phyloP scores from a whole-genome alignment of 2,113 vertebrate genomes.

The Myrmecobius fasciatus region DNA sequence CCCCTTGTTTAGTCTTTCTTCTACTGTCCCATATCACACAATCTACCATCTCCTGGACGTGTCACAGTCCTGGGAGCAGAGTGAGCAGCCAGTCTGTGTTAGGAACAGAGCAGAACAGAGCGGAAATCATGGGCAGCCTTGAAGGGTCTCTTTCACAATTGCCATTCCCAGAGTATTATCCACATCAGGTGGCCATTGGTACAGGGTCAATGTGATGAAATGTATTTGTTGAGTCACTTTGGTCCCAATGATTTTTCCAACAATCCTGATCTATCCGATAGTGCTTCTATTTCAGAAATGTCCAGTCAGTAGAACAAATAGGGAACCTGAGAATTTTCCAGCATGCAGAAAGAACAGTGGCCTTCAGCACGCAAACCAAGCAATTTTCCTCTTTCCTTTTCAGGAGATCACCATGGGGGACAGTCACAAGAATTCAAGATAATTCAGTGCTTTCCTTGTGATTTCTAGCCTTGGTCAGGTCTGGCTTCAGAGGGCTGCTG shows the following conservation, averaged over 20 bases:
- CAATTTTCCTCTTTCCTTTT: slow-evolving; percentile 41
- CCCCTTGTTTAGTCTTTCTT: slow-evolving; percentile 72
- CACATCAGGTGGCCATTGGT: slow-evolving; percentile 84
- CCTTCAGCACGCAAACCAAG: slow-evolving; percentile 47
- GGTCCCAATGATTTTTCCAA: slow-evolving; percentile 86
- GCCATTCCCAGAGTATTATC: slow-evolving; percentile 86
- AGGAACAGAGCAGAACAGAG: slow-evolving; percentile 82
- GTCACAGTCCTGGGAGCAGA: slow-evolving; percentile 76
- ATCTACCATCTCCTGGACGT: slow-evolving; percentile 76
- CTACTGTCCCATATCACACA: slow-evolving; percentile 74
- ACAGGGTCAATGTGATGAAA: slow-evolving; percentile 87
- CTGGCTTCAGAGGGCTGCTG: background rate
- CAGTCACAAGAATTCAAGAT: slow-evolving; percentile 1
- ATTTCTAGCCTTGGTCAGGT: background rate
- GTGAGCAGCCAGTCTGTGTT: slow-evolving; percentile 83
- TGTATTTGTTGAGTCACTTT: slow-evolving; percentile 89
- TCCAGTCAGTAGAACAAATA: slow-evolving; percentile 77
- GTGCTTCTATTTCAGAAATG: slow-evolving; percentile 86
- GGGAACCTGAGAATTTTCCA: slow-evolving; percentile 71
- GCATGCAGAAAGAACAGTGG: slow-evolving; percentile 52
- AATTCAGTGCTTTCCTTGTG: slow-evolving; percentile 24
- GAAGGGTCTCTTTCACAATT: slow-evolving; percentile 88
- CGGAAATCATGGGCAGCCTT: slow-evolving; percentile 86
- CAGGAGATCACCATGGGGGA: background rate
- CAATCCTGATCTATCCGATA: slow-evolving; percentile 88